phyloP scores from a whole-genome alignment of 2,888 invertebrate species.

The Barypeithes pellucidus region DNA sequence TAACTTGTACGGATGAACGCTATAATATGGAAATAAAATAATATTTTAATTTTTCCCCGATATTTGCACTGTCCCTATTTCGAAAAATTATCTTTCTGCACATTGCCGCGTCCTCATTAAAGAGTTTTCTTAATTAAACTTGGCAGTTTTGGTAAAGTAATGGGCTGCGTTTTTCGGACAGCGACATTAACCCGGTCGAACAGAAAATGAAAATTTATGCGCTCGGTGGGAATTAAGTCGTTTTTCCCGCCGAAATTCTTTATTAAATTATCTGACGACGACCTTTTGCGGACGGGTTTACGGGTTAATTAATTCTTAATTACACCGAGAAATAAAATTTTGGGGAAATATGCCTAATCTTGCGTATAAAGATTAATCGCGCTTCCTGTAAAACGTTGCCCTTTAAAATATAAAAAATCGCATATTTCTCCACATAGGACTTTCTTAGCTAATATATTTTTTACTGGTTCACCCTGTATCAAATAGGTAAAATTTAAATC shows the following conservation, averaged over 20 bases:
- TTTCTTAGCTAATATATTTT: too few species aligned
- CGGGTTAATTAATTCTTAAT: constrained; percentile 47
- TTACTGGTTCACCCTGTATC: too few species aligned
- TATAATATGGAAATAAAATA: too few species aligned
- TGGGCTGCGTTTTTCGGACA: constrained; percentile 46
- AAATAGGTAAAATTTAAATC: too few species aligned
- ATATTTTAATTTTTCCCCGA: too few species aligned
- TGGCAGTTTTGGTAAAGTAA: constrained; percentile 40
- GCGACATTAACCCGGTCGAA: constrained; percentile 48
- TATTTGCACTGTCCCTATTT: too few species aligned
- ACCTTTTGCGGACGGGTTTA: constrained; percentile 40
- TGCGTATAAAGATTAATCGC: constrained; percentile 3
- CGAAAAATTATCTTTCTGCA: too few species aligned
- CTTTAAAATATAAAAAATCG: too few species aligned
- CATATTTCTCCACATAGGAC: too few species aligned
- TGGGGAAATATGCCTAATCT: constrained; percentile 8
- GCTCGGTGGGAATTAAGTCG: constrained; percentile 39
- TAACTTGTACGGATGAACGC: too few species aligned
- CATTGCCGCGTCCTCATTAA: constrained; percentile 29
- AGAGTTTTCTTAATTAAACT: constrained; percentile 46
- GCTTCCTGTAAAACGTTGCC: too few species aligned
- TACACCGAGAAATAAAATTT: constrained; percentile 21
- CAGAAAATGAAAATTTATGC: constrained; percentile 52
- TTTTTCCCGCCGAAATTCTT: constrained; percentile 50
- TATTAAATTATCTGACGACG: constrained; percentile 46